Base-by-base conservation (phyloP, 2,888 invertebrate genomes). In the Pegoplata infirma region DNA sequence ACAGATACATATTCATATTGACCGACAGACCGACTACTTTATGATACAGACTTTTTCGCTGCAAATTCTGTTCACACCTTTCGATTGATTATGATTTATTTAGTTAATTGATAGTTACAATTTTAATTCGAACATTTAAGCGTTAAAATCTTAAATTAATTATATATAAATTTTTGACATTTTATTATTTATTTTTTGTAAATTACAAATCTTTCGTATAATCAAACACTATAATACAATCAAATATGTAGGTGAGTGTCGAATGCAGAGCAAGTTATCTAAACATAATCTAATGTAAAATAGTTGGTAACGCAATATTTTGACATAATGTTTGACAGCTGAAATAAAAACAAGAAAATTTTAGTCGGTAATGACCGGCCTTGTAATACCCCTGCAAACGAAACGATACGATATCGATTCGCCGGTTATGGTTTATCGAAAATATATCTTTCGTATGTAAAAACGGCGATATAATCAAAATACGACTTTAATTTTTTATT, bases 31-130 rank as follows among this genome's bases (percentile, higher is more conserved):
- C n/a, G 63, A 64, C 67, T 59, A 77, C 68, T 77, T 72, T 72
- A 77, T 72, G 78, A 74, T 78, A 78, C 78, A 78, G 78, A 78
- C 74, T 78, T 78, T 78, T 78, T 78, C 68, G 61, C 76, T 49
- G 74, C 19, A 69, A 47, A 44, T 21, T 61, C 47, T 40, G 51
- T 73, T 74, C 69, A 74, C 74, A 78, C 74, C 78, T 79, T 66
- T 79, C 49, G 61, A 40, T 69, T 64, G 23, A 36, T 46, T 46
- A n/a, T 10, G n/a, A 47, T 36, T 17, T 12, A 44, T 28, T 3
- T 47, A n/a, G 6, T 28, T 21, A 47, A 17, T 10, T 51, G 7
- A n/a, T 23, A 14, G 14, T 21, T n/a, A n/a, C 7, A 23, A 23
- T 12, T 25, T 23, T 14, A 4, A 1, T 14, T n/a, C 23, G n/a